Base-by-base conservation (phyloP, 2,113 vertebrate genomes). In the Anguilla rostrata region DNA sequence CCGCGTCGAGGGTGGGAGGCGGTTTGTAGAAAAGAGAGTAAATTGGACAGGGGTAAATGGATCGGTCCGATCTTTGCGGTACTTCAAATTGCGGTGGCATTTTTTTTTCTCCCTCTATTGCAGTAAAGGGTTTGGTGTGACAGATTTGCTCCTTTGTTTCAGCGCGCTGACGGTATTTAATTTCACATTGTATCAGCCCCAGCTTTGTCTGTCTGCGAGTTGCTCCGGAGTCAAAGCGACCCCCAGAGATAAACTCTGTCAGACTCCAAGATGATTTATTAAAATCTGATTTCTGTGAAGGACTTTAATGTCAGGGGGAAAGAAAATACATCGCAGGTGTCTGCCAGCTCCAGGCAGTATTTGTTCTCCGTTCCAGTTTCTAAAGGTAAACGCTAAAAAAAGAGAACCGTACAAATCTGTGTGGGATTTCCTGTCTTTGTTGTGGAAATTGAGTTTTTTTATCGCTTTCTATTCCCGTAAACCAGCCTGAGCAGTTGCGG, bases 211-310 rank as follows among this genome's bases (percentile, higher is more conserved):
- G 94, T 95, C 95, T 95, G 87, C 92, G 90, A 93, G 92, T 93
- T 93, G 92, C 94, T 88, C 92, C 93, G 92, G 89, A 95, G 93
- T 93, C 90, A 90, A 92, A 92, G 91, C 95, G 95, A 96, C 94
- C 96, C 93, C 94, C 92, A 91, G 95, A 96, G 95, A 97, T 98
- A 96, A 94, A 93, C 94, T 95, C 93, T 96, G 95, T 96, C 95
- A 96, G 94, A 94, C 96, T 94, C 94, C 91, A 90, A 91, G 94
- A 94, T 96, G 95, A 95, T 96, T 96, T 96, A 95, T 96, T 97
- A 96, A 96, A 96, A 96, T 96, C 94, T 95, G 94, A 95, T 94
- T 96, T 96, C 93, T 96, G 95, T 95, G 95, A 97, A 97, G 94
- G 94, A 96, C 93, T 95, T 95, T 94, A 93, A 96, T 95, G 94